Conservation (phyloP, 64 coral and sea anemone genomes). For the Stichodactyla mertensii region DNA sequence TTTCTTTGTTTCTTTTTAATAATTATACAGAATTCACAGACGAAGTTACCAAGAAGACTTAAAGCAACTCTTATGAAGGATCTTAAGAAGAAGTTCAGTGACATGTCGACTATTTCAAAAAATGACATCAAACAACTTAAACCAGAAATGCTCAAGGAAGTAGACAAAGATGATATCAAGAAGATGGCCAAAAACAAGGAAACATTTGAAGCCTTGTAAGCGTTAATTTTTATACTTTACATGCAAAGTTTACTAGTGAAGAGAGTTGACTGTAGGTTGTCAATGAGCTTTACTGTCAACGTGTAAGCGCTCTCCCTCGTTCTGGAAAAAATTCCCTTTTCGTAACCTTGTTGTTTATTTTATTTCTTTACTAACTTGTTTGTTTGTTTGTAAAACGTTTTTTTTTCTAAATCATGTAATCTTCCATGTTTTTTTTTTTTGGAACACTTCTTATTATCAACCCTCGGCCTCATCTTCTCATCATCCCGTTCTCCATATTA, state of each 20-base stretch:
- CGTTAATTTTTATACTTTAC: background rate
- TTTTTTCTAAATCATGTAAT: too few species aligned
- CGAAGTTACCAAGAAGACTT: background rate
- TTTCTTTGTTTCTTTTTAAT: background rate
- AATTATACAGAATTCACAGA: background rate
- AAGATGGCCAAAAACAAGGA: conserved; percentile 6
- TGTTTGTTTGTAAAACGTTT: too few species aligned
- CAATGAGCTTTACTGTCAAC: too few species aligned
- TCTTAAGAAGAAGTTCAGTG: background rate
- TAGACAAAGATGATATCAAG: background rate
- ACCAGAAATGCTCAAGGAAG: background rate
- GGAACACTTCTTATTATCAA: background rate
- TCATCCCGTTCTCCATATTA: background rate
- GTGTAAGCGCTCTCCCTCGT: too few species aligned
- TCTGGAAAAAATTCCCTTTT: too few species aligned
- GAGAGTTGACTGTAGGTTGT: too few species aligned
- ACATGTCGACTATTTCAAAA: background rate
- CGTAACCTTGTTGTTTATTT: too few species aligned
- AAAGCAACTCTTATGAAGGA: background rate
- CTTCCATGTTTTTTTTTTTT: too few species aligned
- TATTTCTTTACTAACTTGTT: too few species aligned
- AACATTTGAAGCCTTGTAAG: background rate
- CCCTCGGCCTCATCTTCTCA: background rate
- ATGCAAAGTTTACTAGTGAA: too few species aligned
- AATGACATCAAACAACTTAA: background rate